Conservation (phyloP, 2,888 invertebrate species). For the Beris chalybata region DNA sequence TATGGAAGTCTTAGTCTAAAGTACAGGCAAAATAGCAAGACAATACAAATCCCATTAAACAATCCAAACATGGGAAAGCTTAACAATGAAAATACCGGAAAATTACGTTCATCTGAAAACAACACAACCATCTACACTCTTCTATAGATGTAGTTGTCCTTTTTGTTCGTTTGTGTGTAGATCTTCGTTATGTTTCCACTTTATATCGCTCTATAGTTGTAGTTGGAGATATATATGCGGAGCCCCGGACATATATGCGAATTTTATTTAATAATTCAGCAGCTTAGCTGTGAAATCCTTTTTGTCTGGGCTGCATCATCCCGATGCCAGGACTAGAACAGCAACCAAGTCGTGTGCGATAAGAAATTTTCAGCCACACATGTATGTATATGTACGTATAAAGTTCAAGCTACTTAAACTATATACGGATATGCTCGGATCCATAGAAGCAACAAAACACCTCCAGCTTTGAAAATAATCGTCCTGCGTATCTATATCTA, state of each 20-base stretch:
- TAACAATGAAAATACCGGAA: constrained; percentile 37
- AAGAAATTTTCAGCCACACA: not conserved
- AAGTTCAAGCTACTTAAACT: too few relatives aligned
- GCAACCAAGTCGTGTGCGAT: not conserved
- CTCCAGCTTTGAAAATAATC: too few relatives aligned
- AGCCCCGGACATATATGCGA: constrained; percentile 10
- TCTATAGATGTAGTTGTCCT: constrained; percentile 12
- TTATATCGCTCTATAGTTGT: constrained; percentile 1
- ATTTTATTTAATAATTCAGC: constrained; percentile 36
- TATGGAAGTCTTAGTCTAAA: constrained; percentile 5
- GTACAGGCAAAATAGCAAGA: constrained; percentile 24
- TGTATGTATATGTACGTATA: not conserved
- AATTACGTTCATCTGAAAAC: constrained; percentile 35
- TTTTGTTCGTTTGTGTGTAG: constrained; percentile 11
- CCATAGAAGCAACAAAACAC: too few relatives aligned
- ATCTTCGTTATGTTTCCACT: too few relatives aligned
- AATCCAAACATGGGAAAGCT: constrained; percentile 35
- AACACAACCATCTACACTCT: not conserved
- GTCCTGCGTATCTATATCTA: too few relatives aligned
- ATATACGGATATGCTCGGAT: too few relatives aligned
- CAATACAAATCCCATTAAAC: constrained; percentile 37
- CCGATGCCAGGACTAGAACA: not conserved
- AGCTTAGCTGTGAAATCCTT: constrained; percentile 30
- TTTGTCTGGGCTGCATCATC: constrained; percentile 17
- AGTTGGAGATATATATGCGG: constrained; percentile 7